These are phyloP conservation scores for Sebastes iracundus DNA, from an alignment of 2,797 vertebrate species.

Conservation along the genomic window DNA sequence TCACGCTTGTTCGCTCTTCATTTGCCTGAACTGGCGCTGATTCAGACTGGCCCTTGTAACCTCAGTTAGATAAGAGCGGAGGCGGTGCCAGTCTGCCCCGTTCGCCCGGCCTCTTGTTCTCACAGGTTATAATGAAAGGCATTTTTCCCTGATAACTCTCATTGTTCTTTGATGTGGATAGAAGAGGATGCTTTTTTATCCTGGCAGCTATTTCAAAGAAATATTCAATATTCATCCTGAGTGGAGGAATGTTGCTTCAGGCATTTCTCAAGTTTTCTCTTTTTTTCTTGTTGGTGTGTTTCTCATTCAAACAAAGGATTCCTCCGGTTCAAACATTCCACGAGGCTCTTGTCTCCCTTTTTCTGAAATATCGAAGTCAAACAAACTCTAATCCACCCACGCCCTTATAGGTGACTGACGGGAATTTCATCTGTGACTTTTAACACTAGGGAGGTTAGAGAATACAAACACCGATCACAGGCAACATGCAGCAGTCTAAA, in stretches of 20 bases:
- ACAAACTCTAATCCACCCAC: constrained; percentile 43
- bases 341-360: constrained; percentile 22
- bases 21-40: constrained; percentile 36
- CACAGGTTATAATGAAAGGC: constrained; percentile 61
- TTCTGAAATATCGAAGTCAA: constrained; percentile 37
- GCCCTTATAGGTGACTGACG: constrained; percentile 34
- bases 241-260: constrained; percentile 64
- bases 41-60: constrained; percentile 47
- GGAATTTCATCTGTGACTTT: constrained; percentile 45
- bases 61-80: constrained; percentile 59
- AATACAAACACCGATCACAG: constrained; percentile 47
- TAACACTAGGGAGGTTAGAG: constrained; percentile 12
- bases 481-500: constrained; percentile 59
- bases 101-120: constrained; percentile 60
- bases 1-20: constrained; percentile 40
- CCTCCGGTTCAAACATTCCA: constrained; percentile 50
- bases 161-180: constrained; percentile 69
- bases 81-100: constrained; percentile 38
- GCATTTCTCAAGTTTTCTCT: constrained; percentile 42
- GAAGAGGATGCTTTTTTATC: constrained; percentile 64
- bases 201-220: constrained; percentile 62
- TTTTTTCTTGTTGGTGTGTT: constrained; percentile 38
- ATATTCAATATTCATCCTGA: constrained; percentile 46
- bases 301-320: constrained; percentile 51
- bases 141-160: constrained; percentile 34